Evolutionary conservation across 2,888 invertebrate species (phyloP), one percentile per base, ranked within the genome.

Genomic region (Carcina quercana): DNA sequence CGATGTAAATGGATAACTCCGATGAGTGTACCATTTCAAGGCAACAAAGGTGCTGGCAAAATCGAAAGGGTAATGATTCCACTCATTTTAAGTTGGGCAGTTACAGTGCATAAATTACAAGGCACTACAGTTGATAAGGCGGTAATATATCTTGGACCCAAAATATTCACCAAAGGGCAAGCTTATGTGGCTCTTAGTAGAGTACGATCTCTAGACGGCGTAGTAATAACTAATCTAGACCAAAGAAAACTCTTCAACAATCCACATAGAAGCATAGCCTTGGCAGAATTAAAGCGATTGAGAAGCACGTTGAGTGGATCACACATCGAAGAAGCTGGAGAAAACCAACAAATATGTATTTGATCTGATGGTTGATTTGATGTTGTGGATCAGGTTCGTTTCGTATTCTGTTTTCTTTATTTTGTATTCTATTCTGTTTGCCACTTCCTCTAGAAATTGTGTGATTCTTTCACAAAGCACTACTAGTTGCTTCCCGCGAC

Each of bases 21-120:
- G 7, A 5, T 7, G 17, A 17, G 5, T 17, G 4, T 17, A 7
- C 4, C 17, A 7, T 7, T 4, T 7, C 17, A 17, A 10, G 15
- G 11, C 15, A n/a, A 14, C 5, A 42, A 25, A 32, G 47, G 48
- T 6, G 47, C 50, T 13, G 50, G 51, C 4, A 43, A 53, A 35
- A 38, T 53, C 0, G 50, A 58, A 20, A 11, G 53, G 0, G 17
- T 34, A 17, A 53, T 53, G 52, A 10, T 54, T 12, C 49, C 54
- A 2, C 39, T 59, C 22, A 17, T 17, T 17, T 17, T 17, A 17
- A 40, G 47, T 17, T 53, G 49, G 46, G 51, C 49, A 0, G 49
- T 53, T 2, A 55, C 52, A 1, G 50, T 50, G 0, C 56, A 53
- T 19, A 50, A 54, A 17, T 31, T 53, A 2, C 52, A 53, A 13